phyloP scores from a whole-genome alignment of 2,113 vertebrate species.

The Nycticorax nycticorax region DNA sequence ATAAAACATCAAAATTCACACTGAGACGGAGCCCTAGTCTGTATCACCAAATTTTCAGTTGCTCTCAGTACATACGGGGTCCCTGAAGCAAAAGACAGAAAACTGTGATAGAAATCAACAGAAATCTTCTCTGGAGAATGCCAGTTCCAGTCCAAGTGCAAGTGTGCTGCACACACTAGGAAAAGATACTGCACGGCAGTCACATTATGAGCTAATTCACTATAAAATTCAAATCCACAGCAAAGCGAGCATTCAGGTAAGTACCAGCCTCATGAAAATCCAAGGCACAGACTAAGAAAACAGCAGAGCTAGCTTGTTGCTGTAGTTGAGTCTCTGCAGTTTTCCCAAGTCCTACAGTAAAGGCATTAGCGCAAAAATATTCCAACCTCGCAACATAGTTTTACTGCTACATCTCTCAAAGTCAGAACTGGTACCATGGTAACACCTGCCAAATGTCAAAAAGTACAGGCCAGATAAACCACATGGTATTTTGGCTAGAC shows the following conservation, averaged over 20 bases:
- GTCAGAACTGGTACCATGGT: not conserved
- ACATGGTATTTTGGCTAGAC: not conserved
- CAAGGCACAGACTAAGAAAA: not conserved
- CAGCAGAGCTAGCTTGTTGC: not conserved
- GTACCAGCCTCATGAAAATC: not conserved
- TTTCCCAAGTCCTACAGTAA: not conserved
- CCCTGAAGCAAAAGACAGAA: not conserved
- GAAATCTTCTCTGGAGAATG: not conserved
- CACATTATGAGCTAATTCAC: not conserved
- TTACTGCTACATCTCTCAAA: not conserved
- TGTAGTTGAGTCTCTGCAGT: not conserved
- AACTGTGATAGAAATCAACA: not conserved
- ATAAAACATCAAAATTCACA: not conserved
- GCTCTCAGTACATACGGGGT: not conserved
- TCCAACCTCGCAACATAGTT: not conserved
- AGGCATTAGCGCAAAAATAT: not conserved
- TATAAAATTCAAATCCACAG: not conserved
- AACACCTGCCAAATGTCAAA: constrained; percentile 27
- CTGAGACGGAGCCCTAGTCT: not conserved
- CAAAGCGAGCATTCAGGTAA: not conserved
- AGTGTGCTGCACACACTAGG: not conserved
- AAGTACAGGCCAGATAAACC: not conserved
- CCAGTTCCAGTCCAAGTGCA: not conserved
- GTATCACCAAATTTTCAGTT: not conserved
- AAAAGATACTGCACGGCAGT: not conserved